Conservation (phyloP, 2,888 invertebrate species). For the Eubasilissa splendida region DNA sequence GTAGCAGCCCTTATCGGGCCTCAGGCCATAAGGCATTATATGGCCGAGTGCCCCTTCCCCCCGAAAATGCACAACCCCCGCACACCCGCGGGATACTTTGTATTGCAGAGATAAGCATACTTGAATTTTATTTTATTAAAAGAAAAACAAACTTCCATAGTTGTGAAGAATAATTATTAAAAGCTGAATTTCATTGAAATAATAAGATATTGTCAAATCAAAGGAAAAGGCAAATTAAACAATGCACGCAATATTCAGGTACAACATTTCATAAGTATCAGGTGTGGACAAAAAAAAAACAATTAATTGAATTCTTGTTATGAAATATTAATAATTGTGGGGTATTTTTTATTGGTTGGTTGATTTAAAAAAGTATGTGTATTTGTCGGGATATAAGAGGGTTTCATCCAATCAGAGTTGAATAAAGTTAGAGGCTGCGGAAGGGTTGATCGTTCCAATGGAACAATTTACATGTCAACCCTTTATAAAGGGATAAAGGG, state of each 20-base stretch:
- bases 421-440: constrained; percentile 28
- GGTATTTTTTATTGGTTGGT: neutral
- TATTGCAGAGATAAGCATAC: constrained; percentile 28
- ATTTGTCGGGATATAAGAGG: neutral
- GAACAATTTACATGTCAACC: constrained; percentile 45
- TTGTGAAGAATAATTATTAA: too few species aligned
- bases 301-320: too few species aligned
- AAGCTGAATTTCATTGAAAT: too few species aligned
- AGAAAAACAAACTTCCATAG: too few species aligned
- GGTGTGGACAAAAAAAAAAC: too few species aligned
- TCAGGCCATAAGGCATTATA: constrained; percentile 26
- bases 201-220: too few species aligned
- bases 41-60: constrained; percentile 10
- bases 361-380: constrained; percentile 7
- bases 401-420: constrained; percentile 48
- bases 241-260: too few species aligned
- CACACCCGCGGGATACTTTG: constrained; percentile 22
- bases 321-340: too few species aligned
- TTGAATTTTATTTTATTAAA: neutral
- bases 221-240: too few species aligned
- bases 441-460: constrained; percentile 40
- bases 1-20: constrained; percentile 49
- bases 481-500: constrained; percentile 20
- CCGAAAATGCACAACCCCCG: constrained; percentile 12
- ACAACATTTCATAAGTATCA: too few species aligned